Base-by-base conservation (phyloP, 2,888 invertebrate species). In the Dexiosoma caninum region DNA sequence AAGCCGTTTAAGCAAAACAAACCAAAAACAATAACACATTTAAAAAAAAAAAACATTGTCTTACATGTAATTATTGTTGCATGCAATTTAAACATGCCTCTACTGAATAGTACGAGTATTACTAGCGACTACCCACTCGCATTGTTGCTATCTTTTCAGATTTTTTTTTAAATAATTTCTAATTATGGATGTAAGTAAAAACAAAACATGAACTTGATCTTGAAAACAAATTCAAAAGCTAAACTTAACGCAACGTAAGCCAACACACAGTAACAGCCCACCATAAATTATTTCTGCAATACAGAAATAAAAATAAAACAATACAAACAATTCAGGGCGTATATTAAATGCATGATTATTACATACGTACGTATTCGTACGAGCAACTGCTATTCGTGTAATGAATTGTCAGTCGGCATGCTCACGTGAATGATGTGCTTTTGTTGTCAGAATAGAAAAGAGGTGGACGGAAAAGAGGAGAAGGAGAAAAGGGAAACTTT, bases 191-290 rank as follows among this genome's bases (percentile, higher is more conserved):
- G 8, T 6, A 21, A 49, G 19, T 14, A 40, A 46, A 66, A 62
- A 51, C 19, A 64, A 66, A 23, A 69, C 76, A 72, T 81, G 80
- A 76, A 81, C 80, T 81, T 81, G 80, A 77, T 76, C 80, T 81
- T 81, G 80, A 81, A 80, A 60, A 72, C 27, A 46, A 37, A 49
- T 44, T 42, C 46, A 55, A 21, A 57, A 27, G 6, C 37, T 42
- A 42, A 62, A 62, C 12, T 46, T 46, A 51, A 51, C 16, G 8
- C 42, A 49, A 70, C 16, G 21, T 14, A 46, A 70, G 37, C 30
- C 42, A 55, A 49, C 12, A n/a, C 9, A n/a, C 10, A 35, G n/a
- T n/a, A n/a, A n/a, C 70, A 60, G 59, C 70, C 70, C 70, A 74
- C 55, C 74, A 74, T 62, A 71, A 51, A 21, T 30, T 30, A 30